A percentile compares a stretch with the other conserved stretches of the same genome.
Evolutionary conservation across 1,140 invertebrate genomes (phyloP).

Genomic region (Caenorhabditis briggsae): DNA sequence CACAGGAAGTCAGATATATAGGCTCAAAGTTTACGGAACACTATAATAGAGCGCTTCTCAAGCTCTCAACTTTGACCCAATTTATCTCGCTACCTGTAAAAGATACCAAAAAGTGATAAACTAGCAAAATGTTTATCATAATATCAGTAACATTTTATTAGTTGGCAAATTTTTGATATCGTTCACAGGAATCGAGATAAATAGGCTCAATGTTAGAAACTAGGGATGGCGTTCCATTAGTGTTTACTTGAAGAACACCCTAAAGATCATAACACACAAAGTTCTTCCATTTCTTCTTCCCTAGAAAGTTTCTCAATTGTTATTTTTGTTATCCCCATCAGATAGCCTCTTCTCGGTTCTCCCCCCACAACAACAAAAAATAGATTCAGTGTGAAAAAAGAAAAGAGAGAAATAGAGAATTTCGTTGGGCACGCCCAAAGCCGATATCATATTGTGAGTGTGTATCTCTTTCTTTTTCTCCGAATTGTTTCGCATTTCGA

Average conservation of each 20-base stretch:
- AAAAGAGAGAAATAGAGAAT: neutral
- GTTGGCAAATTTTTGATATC: neutral
- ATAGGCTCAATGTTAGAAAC: no score
- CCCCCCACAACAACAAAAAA: neutral
- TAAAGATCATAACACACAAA: no score
- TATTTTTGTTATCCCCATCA: neutral
- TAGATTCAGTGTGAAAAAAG: slow-evolving; percentile 27
- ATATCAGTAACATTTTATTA: neutral
- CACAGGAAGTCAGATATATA: no score
- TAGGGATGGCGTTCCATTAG: no score
- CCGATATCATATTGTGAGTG: slow-evolving; percentile 40
- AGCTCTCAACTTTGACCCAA: no score
- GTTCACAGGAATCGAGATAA: neutral
- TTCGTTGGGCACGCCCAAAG: slow-evolving; percentile 42
- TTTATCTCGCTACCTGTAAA: no score
- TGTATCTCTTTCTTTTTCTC: neutral
- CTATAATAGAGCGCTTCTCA: no score
- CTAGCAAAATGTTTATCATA: no score
- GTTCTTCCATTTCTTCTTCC: neutral
- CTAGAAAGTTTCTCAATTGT: neutral
- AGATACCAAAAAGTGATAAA: no score
- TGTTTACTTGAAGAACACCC: no score
- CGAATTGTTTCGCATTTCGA: neutral
- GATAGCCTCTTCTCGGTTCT: neutral
- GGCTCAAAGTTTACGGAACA: no score